These are phyloP conservation scores for Disparrhopalites patrizii DNA, from an alignment of 2,888 invertebrate genomes.

Conservation along the genomic window DNA sequence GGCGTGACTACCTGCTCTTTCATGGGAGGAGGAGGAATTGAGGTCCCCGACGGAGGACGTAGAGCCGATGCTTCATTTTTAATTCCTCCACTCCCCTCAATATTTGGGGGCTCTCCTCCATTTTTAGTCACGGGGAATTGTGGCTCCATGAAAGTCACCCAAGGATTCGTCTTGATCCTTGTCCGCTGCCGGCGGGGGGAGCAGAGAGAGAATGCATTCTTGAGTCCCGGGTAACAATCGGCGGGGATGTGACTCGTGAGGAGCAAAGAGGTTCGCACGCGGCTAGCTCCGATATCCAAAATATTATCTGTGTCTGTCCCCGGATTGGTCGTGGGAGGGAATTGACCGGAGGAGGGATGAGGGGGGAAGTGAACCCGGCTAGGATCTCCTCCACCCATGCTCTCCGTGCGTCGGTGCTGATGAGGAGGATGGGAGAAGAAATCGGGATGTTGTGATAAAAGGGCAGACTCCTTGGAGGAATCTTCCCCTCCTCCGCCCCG, in stretches of 20 bases:
- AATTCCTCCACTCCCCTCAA: slow-evolving; percentile 8
- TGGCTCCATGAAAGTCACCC: slow-evolving; percentile 35
- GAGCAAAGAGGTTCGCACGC: slow-evolving; percentile 44
- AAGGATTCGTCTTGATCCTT: slow-evolving; percentile 47
- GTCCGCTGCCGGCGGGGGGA: slow-evolving; percentile 45
- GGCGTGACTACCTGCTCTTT: background rate
- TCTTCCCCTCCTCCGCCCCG: no score
- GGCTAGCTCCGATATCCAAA: slow-evolving; percentile 21
- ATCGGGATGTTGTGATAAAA: slow-evolving; percentile 14
- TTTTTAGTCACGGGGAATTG: no score
- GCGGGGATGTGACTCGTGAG: slow-evolving; percentile 31
- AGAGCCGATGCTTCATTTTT: background rate
- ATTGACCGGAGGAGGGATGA: slow-evolving; percentile 1
- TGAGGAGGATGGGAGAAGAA: no score
- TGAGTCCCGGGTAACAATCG: slow-evolving; percentile 24
- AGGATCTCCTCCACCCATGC: no score
- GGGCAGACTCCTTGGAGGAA: slow-evolving; percentile 5
- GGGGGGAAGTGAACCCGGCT: slow-evolving; percentile 20
- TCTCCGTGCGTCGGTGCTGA: slow-evolving; percentile 37
- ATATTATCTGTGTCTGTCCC: no score
- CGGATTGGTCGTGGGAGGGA: no score
- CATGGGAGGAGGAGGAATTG: background rate
- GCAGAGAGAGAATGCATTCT: slow-evolving; percentile 40
- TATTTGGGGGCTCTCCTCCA: no score
- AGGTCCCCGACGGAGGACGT: background rate